These are phyloP conservation scores for Triplophysa siluroides DNA, from an alignment of 2,113 vertebrate species.

Conservation along the genomic window DNA sequence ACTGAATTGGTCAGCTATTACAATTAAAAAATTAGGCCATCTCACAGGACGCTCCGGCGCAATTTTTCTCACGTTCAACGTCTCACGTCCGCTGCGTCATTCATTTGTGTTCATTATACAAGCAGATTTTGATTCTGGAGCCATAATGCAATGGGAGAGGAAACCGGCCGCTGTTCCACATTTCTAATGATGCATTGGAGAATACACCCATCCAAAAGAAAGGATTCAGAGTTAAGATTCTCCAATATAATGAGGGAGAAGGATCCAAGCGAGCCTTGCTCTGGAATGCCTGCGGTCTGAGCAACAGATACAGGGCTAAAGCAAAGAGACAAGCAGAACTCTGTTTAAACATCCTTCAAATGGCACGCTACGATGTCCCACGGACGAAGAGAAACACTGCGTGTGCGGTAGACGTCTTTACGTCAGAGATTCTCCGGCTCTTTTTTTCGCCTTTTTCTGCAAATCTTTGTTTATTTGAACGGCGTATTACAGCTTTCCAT, in stretches of 20 bases:
- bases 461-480: slow-evolving; percentile 54
- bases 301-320: slow-evolving; percentile 35
- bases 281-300: slow-evolving; percentile 39
- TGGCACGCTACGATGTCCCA: slow-evolving; percentile 36
- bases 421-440: slow-evolving; percentile 52
- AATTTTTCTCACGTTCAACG: background rate
- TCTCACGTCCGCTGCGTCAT: background rate
- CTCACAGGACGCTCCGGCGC: background rate
- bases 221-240: slow-evolving; percentile 16
- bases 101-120: background rate
- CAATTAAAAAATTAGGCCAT: slow-evolving; percentile 7
- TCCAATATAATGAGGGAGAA: background rate
- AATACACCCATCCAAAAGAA: slow-evolving; percentile 18
- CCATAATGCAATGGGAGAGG: background rate
- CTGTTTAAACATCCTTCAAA: slow-evolving; percentile 56
- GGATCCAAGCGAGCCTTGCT: slow-evolving; percentile 27
- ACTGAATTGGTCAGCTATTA: slow-evolving; percentile 37
- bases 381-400: slow-evolving; percentile 55
- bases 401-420: slow-evolving; percentile 56
- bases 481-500: slow-evolving; percentile 53
- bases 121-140: background rate
- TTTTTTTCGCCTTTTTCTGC: slow-evolving; percentile 29
- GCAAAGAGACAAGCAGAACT: slow-evolving; percentile 49
- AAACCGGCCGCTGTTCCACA: background rate
- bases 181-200: slow-evolving; percentile 23